phyloP scores from a whole-genome alignment of 2,888 invertebrate species.

The Drosophila neonasuta region DNA sequence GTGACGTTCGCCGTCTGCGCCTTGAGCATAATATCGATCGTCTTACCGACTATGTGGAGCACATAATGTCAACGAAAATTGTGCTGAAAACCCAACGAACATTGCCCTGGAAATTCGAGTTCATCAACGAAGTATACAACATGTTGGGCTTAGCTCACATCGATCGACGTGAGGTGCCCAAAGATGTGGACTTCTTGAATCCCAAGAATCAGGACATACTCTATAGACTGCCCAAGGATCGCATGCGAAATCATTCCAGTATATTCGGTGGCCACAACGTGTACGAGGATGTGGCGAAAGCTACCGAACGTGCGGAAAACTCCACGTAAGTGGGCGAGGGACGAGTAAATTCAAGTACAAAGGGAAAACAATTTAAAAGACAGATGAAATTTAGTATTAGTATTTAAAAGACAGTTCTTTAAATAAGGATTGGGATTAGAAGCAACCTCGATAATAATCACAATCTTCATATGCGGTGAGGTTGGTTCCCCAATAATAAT shows the following conservation, averaged over 20 bases:
- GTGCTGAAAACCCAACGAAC: conserved; percentile 76
- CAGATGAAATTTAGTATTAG: too few relatives aligned
- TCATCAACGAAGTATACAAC: conserved; percentile 80
- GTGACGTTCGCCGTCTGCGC: conserved; percentile 56
- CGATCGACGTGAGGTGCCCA: conserved; percentile 63
- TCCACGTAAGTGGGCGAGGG: conserved; percentile 33
- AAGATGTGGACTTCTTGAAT: conserved; percentile 39
- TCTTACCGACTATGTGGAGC: conserved; percentile 73
- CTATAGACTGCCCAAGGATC: conserved; percentile 64
- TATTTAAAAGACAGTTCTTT: too few relatives aligned
- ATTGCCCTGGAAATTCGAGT: conserved; percentile 81
- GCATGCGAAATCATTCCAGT: conserved; percentile 46
- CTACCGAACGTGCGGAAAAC: conserved; percentile 17
- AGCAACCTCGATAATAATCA: too few relatives aligned
- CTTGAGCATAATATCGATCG: conserved; percentile 57
- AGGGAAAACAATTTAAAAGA: too few relatives aligned
- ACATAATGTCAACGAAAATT: conserved; percentile 73
- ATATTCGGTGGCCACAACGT: conserved; percentile 52
- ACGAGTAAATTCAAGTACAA: too few relatives aligned
- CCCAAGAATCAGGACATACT: conserved; percentile 42
- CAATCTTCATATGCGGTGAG: too few relatives aligned
- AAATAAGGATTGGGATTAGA: too few relatives aligned
- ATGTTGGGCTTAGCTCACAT: conserved; percentile 71
- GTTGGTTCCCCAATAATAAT: too few relatives aligned
- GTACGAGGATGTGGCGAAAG: conserved; percentile 33